Base-by-base conservation (phyloP, 2,888 invertebrate species). In the Diploptera punctata region DNA sequence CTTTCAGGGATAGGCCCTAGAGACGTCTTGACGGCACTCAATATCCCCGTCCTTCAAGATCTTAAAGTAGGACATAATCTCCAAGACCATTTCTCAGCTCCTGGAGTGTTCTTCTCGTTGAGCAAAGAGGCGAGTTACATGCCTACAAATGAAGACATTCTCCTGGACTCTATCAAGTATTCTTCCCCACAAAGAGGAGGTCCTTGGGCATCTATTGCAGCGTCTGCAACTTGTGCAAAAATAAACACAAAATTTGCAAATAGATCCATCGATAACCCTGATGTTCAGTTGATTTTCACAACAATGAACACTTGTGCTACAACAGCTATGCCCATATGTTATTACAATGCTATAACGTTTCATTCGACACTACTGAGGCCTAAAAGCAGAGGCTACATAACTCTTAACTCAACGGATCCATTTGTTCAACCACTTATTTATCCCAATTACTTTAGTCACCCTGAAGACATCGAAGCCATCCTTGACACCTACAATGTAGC, bases 61-160 rank as follows among this genome's bases (percentile, higher is more conserved):
- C 7, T 68, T 16, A 26, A 49, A n/a, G 52, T 68, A 10, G 68
- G 68, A 0, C 19, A 33, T 21, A 68, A 68, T n/a, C 38, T 68
- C 7, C 68, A 68, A 24, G 52, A 68, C 29, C 68, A 68, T 19
- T 33, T 33, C 10, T 33, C 33, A 33, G 24, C 54, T 3, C 54
- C 54, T 5, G 54, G 54, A 19, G 54, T 54, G 21, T 24, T 24
- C 54, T 54, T 54, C 54, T 24, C 19, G 2, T 18, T 52, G 21
- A 52, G 21, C 21, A 21, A 52, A 9, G 21, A 52, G 5, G 52
- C 52, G 5, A 13, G 52, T 21, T 19, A 19, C 2, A 9, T 62
- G 4, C 62, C 62, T 2, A 19, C 31, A 0, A 21, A 62, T 13
- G 62, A 21, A 18, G 38, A 62, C 9, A 33, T 38, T 1, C 19